phyloP scores from a whole-genome alignment of 2,113 vertebrate genomes.

The Ochotona princeps region DNA sequence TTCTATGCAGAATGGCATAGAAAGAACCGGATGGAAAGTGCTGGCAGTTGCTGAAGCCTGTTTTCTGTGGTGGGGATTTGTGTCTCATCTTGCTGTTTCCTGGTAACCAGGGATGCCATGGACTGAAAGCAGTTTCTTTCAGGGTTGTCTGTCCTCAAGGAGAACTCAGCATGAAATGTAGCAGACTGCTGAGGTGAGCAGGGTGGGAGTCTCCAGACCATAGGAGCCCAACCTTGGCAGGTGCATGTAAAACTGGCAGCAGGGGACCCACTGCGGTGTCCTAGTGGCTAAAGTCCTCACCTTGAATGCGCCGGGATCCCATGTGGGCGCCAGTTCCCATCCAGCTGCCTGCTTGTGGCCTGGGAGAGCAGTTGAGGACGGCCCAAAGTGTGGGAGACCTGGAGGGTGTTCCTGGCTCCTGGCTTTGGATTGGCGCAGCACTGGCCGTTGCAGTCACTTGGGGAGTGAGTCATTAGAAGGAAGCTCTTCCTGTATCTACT shows the following conservation, averaged over 20 bases:
- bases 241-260: neutral
- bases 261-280: too few species aligned
- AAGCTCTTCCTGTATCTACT: too few species aligned
- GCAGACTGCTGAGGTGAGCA: neutral
- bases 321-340: too few species aligned
- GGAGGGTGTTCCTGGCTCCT: too few species aligned
- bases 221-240: neutral
- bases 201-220: neutral
- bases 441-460: too few species aligned
- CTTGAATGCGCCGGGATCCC: too few species aligned
- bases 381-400: too few species aligned
- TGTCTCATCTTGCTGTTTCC: constrained; percentile 32
- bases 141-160: constrained; percentile 1
- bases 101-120: constrained; percentile 55
- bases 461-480: too few species aligned
- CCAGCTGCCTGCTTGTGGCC: too few species aligned
- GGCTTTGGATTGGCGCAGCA: too few species aligned
- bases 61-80: constrained; percentile 61
- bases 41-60: neutral
- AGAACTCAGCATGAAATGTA: neutral
- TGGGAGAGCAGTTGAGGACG: too few species aligned
- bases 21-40: constrained; percentile 61
- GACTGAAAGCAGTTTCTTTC: constrained; percentile 27
- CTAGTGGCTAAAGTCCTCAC: too few species aligned
- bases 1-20: constrained; percentile 37